These are phyloP conservation scores for Pterostichus madidus DNA, from an alignment of 2,888 invertebrate species.

Conservation along the genomic window DNA sequence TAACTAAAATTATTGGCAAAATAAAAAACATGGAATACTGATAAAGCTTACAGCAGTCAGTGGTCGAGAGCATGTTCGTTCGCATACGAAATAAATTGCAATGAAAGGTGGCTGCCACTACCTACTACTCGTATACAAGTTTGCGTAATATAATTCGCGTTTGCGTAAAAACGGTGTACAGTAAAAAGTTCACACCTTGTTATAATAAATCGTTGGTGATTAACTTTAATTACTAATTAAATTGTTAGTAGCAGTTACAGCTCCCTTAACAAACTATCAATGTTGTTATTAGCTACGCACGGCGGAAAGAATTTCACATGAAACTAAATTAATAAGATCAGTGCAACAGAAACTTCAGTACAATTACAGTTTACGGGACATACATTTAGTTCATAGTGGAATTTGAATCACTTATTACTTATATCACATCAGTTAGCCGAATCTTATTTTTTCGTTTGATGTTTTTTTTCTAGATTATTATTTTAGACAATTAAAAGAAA, in stretches of 20 bases:
- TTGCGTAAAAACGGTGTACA: slow-evolving; percentile 12
- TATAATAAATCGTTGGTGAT: slow-evolving; percentile 38
- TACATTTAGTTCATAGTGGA: too few relatives aligned
- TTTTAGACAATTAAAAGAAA: too few relatives aligned
- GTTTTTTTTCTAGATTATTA: too few relatives aligned
- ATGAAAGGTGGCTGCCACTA: background rate
- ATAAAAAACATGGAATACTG: slow-evolving; percentile 25
- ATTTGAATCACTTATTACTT: too few relatives aligned
- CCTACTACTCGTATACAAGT: background rate
- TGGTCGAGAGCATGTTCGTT: background rate
- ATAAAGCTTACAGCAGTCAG: background rate
- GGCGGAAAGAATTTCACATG: slow-evolving; percentile 4
- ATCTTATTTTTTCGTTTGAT: too few relatives aligned
- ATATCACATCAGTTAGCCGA: too few relatives aligned
- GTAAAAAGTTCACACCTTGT: slow-evolving; percentile 49
- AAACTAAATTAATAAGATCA: background rate
- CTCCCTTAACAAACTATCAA: slow-evolving; percentile 27
- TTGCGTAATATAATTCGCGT: slow-evolving; percentile 5
- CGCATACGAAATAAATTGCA: slow-evolving; percentile 12
- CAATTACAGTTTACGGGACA: too few relatives aligned
- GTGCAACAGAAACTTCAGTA: too few relatives aligned
- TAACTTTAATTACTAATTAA: slow-evolving; percentile 49
- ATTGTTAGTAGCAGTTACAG: slow-evolving; percentile 25
- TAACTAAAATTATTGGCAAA: slow-evolving; percentile 48
- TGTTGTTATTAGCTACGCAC: slow-evolving; percentile 26